Conservation (phyloP, 2,888 invertebrate genomes). For the Xylophagus ater region DNA sequence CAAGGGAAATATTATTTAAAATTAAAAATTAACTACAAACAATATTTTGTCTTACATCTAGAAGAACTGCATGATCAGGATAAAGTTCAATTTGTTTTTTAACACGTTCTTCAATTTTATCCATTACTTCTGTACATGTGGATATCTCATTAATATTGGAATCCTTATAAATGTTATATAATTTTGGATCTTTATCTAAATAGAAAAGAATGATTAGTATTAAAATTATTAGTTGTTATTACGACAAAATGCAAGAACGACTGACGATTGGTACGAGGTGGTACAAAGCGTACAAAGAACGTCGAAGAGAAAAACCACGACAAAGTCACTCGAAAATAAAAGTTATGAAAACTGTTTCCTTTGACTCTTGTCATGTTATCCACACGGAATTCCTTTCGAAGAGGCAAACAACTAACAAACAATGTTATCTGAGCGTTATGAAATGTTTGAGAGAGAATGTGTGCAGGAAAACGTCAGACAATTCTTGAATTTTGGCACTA, state of each 20-base stretch:
- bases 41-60: conserved; percentile 46
- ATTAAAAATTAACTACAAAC: neutral
- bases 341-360: too few species aligned
- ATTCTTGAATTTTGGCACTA: too few species aligned
- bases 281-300: too few species aligned
- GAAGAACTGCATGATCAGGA: conserved; percentile 83
- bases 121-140: conserved; percentile 58
- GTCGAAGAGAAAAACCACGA: too few species aligned
- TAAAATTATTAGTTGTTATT: conserved; percentile 1
- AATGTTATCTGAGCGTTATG: too few species aligned
- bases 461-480: too few species aligned
- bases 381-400: too few species aligned
- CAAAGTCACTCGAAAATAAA: too few species aligned
- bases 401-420: too few species aligned
- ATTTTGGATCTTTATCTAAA: conserved; percentile 10
- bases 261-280: too few species aligned
- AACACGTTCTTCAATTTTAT: conserved; percentile 50
- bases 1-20: conserved; percentile 4
- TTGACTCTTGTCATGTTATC: too few species aligned
- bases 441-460: too few species aligned
- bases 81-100: conserved; percentile 59
- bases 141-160: conserved; percentile 67
- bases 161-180: conserved; percentile 71
- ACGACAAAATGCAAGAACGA: neutral
- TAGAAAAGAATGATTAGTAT: neutral